Evolutionary conservation across 2,797 vertebrate genomes (phyloP).

Genomic region (Anisognathus igniventris): DNA sequence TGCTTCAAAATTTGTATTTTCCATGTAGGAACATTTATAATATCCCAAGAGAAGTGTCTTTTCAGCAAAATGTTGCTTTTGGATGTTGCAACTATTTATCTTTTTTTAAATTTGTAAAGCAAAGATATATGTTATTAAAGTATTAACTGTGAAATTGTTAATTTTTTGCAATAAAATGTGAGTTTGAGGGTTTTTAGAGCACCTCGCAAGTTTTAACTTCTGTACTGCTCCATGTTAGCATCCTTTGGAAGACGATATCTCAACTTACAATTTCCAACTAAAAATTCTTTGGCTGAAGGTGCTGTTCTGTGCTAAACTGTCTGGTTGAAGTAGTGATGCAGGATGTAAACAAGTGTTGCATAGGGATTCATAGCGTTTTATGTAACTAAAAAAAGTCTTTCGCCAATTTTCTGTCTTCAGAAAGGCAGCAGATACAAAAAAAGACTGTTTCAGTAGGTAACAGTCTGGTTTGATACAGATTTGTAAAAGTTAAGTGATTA

Average conservation of each 20-base stretch:
- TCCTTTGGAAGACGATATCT: not conserved
- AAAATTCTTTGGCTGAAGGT: not conserved
- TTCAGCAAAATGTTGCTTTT: not conserved
- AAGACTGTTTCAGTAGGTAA: not conserved
- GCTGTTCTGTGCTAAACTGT: not conserved
- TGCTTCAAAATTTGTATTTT: not conserved
- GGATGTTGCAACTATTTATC: not conserved
- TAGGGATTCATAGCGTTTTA: not conserved
- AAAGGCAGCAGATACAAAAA: not conserved
- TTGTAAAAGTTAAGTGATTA: not conserved
- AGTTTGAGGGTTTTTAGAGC: not conserved
- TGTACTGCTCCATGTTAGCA: not conserved
- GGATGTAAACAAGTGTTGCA: not conserved
- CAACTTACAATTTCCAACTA: not conserved
- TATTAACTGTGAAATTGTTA: not conserved
- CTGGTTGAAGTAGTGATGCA: not conserved
- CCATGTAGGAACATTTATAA: not conserved
- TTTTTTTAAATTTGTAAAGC: not conserved
- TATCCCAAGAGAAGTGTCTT: not conserved
- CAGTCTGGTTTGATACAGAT: not conserved
- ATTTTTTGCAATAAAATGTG: not conserved
- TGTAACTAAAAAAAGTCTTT: not conserved
- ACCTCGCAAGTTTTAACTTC: not conserved
- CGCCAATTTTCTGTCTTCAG: not conserved
- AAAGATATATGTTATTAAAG: not conserved